phyloP scores from a whole-genome alignment of 64 coral and sea anemone genomes.

The Pachyseris speciosa region DNA sequence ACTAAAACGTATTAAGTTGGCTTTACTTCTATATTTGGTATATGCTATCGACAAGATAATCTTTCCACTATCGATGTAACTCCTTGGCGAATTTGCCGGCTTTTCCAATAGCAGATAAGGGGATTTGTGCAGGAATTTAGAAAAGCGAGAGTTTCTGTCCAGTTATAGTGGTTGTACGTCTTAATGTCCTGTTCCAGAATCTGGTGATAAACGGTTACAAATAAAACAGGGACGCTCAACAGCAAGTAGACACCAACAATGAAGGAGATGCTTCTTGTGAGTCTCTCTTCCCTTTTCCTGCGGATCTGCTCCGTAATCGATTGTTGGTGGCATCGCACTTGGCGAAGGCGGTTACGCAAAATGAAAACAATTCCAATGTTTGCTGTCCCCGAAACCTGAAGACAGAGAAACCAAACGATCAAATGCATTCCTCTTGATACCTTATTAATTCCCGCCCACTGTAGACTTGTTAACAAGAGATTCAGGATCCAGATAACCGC shows the following conservation, averaged over 20 bases:
- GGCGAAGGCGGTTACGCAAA: constrained; percentile 37
- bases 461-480: constrained; percentile 52
- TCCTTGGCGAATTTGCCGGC: neutral
- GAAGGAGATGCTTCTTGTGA: neutral
- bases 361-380: constrained; percentile 46
- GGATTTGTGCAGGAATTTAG: constrained; percentile 67
- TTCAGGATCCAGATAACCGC: constrained; percentile 68
- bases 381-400: constrained; percentile 26
- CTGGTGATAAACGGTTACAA: constrained; percentile 64
- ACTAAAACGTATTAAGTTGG: too few relatives aligned
- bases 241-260: constrained; percentile 8
- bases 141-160: constrained; percentile 73
- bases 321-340: constrained; percentile 34
- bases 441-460: constrained; percentile 63
- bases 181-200: constrained; percentile 6
- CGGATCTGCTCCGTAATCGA: neutral
- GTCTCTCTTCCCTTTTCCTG: constrained; percentile 14
- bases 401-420: constrained; percentile 38
- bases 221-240: constrained; percentile 58
- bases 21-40: neutral
- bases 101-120: constrained; percentile 70
- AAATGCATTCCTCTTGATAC: constrained; percentile 51
- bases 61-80: neutral
- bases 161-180: constrained; percentile 63
- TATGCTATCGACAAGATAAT: neutral